phyloP scores from a whole-genome alignment of 2,797 vertebrate genomes.

The Mionectes olivaceus region DNA sequence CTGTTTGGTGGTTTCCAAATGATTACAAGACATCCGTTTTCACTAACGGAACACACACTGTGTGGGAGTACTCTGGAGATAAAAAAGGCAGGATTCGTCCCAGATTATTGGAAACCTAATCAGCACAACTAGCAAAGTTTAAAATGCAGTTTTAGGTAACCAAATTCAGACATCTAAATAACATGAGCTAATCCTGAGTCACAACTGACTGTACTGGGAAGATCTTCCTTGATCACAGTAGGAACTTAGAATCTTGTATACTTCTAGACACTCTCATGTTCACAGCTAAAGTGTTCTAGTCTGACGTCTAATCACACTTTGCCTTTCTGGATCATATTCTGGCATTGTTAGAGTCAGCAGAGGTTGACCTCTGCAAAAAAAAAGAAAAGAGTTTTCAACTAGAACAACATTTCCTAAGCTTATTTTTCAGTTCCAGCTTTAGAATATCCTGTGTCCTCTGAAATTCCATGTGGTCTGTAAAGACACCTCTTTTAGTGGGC shows the following conservation, averaged over 20 bases:
- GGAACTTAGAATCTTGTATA: not conserved
- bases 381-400: not conserved
- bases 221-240: not conserved
- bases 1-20: not conserved
- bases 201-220: not conserved
- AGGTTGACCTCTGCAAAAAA: not conserved
- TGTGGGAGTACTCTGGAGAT: not conserved
- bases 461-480: not conserved
- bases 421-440: not conserved
- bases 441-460: not conserved
- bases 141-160: not conserved
- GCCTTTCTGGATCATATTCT: not conserved
- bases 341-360: not conserved
- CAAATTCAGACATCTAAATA: not conserved
- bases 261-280: not conserved
- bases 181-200: not conserved
- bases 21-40: not conserved
- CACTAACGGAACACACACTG: not conserved
- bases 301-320: not conserved
- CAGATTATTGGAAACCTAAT: not conserved
- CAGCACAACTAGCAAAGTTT: not conserved
- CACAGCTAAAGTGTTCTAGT: not conserved
- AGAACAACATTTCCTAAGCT: not conserved
- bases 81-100: not conserved
- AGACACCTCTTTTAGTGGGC: not conserved